Percentiles rank a stretch among this genome's conserved stretches.
Conservation (phyloP, 2,888 invertebrate genomes). For the Tenthredo amoena region DNA sequence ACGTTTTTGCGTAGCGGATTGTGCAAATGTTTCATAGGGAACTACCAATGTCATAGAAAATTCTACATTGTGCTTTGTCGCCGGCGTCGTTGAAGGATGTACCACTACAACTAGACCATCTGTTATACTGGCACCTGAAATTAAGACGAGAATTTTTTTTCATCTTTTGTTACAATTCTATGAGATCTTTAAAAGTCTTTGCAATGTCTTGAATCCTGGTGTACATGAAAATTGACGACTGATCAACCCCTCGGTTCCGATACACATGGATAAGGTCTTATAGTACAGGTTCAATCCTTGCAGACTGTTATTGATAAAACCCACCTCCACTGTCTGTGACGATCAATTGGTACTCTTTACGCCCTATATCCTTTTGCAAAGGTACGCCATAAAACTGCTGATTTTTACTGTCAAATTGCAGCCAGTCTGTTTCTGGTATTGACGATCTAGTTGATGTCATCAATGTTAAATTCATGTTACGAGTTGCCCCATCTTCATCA, state of each 20-base stretch:
- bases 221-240: too few species aligned
- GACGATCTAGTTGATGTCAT: conserved; percentile 86
- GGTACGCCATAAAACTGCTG: conserved; percentile 95
- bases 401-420: conserved; percentile 93
- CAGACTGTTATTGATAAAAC: not conserved
- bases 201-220: too few species aligned
- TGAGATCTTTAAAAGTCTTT: too few species aligned
- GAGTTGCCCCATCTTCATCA: conserved; percentile 89
- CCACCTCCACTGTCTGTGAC: conserved; percentile 73
- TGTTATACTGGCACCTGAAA: conserved; percentile 81
- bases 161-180: too few species aligned
- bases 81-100: conserved; percentile 82
- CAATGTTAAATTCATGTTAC: conserved; percentile 86
- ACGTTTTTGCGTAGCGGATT: conserved; percentile 86
- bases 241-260: not conserved
- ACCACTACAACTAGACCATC: conserved; percentile 91
- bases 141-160: not conserved
- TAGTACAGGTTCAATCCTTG: not conserved
- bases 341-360: conserved; percentile 88
- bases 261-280: not conserved
- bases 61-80: conserved; percentile 86
- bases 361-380: conserved; percentile 85
- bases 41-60: conserved; percentile 90
- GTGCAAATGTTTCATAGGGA: conserved; percentile 84
- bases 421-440: conserved; percentile 87